phyloP scores from a whole-genome alignment of 1,140 invertebrate species.

The Drosophila azteca region DNA sequence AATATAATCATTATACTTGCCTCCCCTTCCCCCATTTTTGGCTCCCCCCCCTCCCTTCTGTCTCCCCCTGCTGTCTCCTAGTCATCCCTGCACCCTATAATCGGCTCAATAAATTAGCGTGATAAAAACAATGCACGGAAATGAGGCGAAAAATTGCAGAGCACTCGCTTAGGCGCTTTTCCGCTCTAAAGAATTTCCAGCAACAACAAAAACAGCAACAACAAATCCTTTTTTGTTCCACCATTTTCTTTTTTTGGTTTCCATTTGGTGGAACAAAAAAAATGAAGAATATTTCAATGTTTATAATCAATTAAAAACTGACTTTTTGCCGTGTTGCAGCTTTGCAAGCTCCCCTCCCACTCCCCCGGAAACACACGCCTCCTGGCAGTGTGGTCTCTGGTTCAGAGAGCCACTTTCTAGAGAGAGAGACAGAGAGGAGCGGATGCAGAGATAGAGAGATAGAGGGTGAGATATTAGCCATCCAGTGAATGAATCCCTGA shows the following conservation, averaged over 20 bases:
- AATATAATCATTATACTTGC: constrained; percentile 52
- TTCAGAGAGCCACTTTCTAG: too few species aligned
- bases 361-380: too few species aligned
- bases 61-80: too few species aligned
- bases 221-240: constrained; percentile 29
- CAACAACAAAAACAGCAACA: too few species aligned
- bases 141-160: constrained; percentile 47
- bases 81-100: constrained; percentile 34
- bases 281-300: constrained; percentile 44
- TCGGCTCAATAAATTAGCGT: constrained; percentile 53
- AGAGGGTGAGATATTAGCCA: too few species aligned
- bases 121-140: constrained; percentile 35
- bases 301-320: constrained; percentile 53
- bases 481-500: too few species aligned
- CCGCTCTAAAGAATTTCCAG: constrained; percentile 27
- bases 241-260: not conserved
- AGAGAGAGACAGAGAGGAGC: too few species aligned
- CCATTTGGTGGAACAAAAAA: not conserved
- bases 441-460: too few species aligned
- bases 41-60: too few species aligned
- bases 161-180: constrained; percentile 22
- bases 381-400: too few species aligned
- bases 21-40: too few species aligned
- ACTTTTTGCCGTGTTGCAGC: constrained; percentile 28
- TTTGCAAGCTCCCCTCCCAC: too few species aligned